Conservation (phyloP, 2,797 vertebrate species). For the Chrosomus eos region DNA sequence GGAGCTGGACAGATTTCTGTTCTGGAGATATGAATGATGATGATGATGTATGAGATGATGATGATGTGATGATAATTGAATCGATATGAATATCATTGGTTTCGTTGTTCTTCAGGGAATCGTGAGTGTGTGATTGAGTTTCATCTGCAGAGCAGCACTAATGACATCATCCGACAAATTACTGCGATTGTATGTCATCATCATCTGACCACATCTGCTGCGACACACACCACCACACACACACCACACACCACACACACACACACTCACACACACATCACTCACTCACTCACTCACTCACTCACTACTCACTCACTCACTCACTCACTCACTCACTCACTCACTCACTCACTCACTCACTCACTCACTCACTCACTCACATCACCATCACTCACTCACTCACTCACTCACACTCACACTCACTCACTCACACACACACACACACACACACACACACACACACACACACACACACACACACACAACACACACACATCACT, state of each 20-base stretch:
- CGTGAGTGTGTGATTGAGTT: slow-evolving; percentile 40
- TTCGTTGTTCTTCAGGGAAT: slow-evolving; percentile 30
- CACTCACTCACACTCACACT: fast-evolving
- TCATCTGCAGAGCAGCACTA: slow-evolving; percentile 32
- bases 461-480: no score
- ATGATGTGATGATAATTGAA: background rate
- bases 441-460: no score
- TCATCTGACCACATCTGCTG: slow-evolving; percentile 23
- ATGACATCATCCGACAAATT: slow-evolving; percentile 55
- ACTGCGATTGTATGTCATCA: slow-evolving; percentile 31
- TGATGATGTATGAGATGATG: no score
- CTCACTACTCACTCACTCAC: no score
- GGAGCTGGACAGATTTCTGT: background rate
- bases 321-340: no score
- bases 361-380: no score
- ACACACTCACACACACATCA: background rate
- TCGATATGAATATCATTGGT: slow-evolving; percentile 4
- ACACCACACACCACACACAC: slow-evolving; percentile 13
- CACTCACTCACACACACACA: no score
- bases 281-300: no score
- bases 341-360: no score
- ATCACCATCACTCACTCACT: no score
- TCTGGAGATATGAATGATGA: background rate
- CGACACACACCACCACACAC: background rate
- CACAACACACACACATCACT: no score